Percentiles rank a stretch among this genome's conserved stretches.
These are phyloP conservation scores for Drosophila yooni DNA, from an alignment of 2,888 invertebrate species.

Conservation along the genomic window DNA sequence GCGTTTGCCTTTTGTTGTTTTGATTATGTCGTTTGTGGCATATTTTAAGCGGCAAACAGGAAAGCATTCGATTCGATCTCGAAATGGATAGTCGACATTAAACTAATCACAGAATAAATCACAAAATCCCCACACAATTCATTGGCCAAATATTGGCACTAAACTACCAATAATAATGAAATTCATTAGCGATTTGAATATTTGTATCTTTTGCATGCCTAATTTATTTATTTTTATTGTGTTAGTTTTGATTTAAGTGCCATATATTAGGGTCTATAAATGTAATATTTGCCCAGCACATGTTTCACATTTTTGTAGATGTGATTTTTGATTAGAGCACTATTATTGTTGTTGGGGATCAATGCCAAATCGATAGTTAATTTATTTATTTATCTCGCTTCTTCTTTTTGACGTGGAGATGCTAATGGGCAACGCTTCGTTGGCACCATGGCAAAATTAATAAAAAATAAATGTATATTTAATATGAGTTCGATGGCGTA, in stretches of 20 bases:
- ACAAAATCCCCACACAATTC: slow-evolving; percentile 17
- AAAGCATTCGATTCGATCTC: slow-evolving; percentile 27
- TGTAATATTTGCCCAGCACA: slow-evolving; percentile 51
- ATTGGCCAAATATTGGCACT: slow-evolving; percentile 44
- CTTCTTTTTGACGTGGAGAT: slow-evolving; percentile 1
- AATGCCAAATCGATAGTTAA: slow-evolving; percentile 39
- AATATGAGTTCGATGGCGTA: slow-evolving; percentile 43
- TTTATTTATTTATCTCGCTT: slow-evolving; percentile 39
- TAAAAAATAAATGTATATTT: slow-evolving; percentile 62
- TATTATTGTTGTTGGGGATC: slow-evolving; percentile 27
- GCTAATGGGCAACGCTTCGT: slow-evolving; percentile 41
- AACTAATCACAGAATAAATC: slow-evolving; percentile 52
- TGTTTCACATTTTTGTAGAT: slow-evolving; percentile 74
- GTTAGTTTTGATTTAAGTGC: slow-evolving; percentile 65
- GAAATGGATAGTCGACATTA: slow-evolving; percentile 10
- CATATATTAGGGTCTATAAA: slow-evolving; percentile 55
- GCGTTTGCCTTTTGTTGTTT: slow-evolving; percentile 36
- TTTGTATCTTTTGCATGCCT: slow-evolving; percentile 12
- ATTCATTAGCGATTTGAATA: slow-evolving; percentile 67
- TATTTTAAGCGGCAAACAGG: slow-evolving; percentile 27
- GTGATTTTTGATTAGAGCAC: slow-evolving; percentile 52
- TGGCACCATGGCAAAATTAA: not conserved
- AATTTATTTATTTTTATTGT: not conserved
- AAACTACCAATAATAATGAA: slow-evolving; percentile 52
- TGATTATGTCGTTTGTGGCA: slow-evolving; percentile 51